These are phyloP conservation scores for Dynastes maya DNA, from an alignment of 2,888 invertebrate species.

Conservation along the genomic window DNA sequence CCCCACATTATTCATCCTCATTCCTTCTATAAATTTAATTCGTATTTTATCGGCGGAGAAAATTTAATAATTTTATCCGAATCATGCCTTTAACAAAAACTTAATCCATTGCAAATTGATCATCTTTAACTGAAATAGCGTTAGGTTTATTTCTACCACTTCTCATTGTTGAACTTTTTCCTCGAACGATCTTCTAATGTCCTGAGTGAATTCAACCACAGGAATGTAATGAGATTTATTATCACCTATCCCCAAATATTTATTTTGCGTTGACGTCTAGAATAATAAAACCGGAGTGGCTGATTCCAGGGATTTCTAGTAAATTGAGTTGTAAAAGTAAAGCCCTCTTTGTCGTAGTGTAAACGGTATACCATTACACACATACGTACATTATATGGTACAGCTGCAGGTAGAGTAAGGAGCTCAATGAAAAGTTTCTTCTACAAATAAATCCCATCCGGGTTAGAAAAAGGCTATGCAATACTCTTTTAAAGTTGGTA, in stretches of 20 bases:
- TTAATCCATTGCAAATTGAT: too few relatives aligned
- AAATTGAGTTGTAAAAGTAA: conserved; percentile 45
- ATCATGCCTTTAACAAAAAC: too few relatives aligned
- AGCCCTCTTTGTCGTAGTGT: background rate
- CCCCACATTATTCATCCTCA: too few relatives aligned
- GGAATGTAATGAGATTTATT: conserved; percentile 64
- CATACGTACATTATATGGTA: background rate
- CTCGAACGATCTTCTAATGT: conserved; percentile 54
- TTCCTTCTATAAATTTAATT: too few relatives aligned
- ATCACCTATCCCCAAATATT: conserved; percentile 62
- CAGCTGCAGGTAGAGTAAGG: too few relatives aligned
- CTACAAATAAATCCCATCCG: too few relatives aligned
- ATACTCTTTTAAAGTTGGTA: too few relatives aligned
- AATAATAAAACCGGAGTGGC: conserved; percentile 53
- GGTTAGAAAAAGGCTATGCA: too few relatives aligned
- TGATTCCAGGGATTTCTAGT: conserved; percentile 23
- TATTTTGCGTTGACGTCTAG: conserved; percentile 60
- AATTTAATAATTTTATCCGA: too few relatives aligned
- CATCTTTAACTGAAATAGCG: too few relatives aligned
- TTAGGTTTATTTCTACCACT: conserved; percentile 7
- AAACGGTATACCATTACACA: background rate
- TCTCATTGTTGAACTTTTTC: conserved; percentile 40
- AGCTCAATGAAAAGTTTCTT: too few relatives aligned
- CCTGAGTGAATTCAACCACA: conserved; percentile 62
- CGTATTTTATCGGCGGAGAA: too few relatives aligned